Evolutionary conservation across 1,140 invertebrate species (phyloP).

Genomic region (Drosophila navojoa): DNA sequence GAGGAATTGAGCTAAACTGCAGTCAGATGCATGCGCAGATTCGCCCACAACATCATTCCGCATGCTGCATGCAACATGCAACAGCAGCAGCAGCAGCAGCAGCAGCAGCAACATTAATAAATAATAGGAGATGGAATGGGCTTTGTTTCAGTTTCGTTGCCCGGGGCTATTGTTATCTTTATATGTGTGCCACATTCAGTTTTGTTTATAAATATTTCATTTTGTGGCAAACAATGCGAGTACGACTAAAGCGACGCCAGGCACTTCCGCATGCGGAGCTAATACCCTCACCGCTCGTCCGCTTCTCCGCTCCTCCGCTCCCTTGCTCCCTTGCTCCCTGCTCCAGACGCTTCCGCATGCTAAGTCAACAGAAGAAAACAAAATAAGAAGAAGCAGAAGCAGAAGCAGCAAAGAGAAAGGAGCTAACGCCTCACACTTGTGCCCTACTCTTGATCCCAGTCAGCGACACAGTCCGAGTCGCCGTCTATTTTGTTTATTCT

Average conservation of each 20-base stretch:
- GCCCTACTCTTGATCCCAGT: slow-evolving; percentile 50
- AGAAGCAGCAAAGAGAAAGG: not conserved
- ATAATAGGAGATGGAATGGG: not conserved
- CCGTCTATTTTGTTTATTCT: slow-evolving; percentile 60
- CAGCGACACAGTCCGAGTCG: not conserved
- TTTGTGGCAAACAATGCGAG: slow-evolving; percentile 64
- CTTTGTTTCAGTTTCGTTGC: slow-evolving; percentile 44
- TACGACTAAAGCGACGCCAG: slow-evolving; percentile 30
- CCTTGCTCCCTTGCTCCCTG: too few species aligned
- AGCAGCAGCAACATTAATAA: not conserved
- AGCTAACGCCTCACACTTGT: slow-evolving; percentile 42
- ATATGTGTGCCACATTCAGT: slow-evolving; percentile 73
- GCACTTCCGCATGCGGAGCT: slow-evolving; percentile 55
- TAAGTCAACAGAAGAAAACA: slow-evolving; percentile 8
- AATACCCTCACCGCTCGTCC: not conserved
- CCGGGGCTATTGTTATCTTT: slow-evolving; percentile 41
- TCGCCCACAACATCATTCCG: slow-evolving; percentile 5
- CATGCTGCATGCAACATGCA: slow-evolving; percentile 20
- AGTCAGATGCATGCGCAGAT: slow-evolving; percentile 11
- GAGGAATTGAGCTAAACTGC: slow-evolving; percentile 6
- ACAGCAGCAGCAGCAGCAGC: slow-evolving; percentile 1
- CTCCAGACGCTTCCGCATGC: slow-evolving; percentile 43
- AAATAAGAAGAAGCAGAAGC: too few species aligned
- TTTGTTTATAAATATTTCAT: slow-evolving; percentile 59
- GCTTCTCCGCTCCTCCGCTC: not conserved